phyloP scores from a whole-genome alignment of 2,888 invertebrate genomes.

The Malthinus flaveolus region DNA sequence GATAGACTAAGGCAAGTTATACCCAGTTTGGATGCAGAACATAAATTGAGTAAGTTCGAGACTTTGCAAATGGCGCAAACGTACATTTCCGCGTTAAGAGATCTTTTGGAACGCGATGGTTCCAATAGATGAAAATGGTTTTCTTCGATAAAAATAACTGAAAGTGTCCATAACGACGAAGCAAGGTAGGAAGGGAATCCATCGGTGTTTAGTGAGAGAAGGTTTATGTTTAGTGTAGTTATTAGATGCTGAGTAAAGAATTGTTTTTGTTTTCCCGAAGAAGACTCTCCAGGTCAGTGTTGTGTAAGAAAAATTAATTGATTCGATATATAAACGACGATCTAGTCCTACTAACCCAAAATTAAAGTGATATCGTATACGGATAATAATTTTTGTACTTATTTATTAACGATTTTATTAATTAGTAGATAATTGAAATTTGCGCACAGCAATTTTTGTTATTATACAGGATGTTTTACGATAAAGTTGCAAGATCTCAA shows the following conservation, averaged over 20 bases:
- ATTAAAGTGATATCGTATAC: neutral
- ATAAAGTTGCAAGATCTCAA: neutral
- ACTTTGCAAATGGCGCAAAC: constrained; percentile 80
- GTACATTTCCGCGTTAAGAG: constrained; percentile 70
- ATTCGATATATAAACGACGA: neutral
- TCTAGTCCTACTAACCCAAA: too few relatives aligned
- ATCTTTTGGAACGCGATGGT: constrained; percentile 56
- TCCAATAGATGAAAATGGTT: constrained; percentile 30
- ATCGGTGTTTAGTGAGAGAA: too few relatives aligned
- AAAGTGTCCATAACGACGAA: too few relatives aligned
- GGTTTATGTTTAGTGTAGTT: too few relatives aligned
- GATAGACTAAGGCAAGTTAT: constrained; percentile 70
- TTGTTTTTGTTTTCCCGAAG: neutral
- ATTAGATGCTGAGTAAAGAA: too few relatives aligned
- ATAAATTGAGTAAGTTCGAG: constrained; percentile 74
- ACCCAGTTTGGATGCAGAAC: constrained; percentile 68
- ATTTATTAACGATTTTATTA: neutral
- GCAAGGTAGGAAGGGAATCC: too few relatives aligned
- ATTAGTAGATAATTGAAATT: neutral
- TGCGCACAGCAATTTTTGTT: neutral
- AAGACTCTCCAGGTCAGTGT: neutral
- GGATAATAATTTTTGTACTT: neutral
- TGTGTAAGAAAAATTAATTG: neutral
- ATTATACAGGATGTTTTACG: neutral
- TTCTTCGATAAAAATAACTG: neutral